phyloP scores from a whole-genome alignment of 2,888 invertebrate genomes.

The Chironomus tentans region DNA sequence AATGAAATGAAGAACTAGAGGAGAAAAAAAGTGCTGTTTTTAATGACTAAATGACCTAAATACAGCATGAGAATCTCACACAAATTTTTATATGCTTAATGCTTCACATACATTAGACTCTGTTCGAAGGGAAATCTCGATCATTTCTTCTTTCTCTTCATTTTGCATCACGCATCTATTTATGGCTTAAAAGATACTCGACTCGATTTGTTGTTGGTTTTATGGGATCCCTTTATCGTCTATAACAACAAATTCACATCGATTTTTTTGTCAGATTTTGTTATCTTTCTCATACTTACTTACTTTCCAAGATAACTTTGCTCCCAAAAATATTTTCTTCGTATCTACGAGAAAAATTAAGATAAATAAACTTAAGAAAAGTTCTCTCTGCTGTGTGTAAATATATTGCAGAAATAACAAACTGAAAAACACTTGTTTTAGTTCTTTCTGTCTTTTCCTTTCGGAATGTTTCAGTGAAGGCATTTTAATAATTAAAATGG shows the following conservation, averaged over 20 bases:
- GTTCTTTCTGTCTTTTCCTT: not conserved
- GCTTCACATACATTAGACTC: not conserved
- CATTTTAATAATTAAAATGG: no score
- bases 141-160: not conserved
- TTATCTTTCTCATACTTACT: not conserved
- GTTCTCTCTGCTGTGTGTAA: not conserved
- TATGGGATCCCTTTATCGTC: not conserved
- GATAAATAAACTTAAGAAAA: not conserved
- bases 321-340: not conserved
- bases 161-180: not conserved
- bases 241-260: not conserved
- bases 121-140: not conserved
- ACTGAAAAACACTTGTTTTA: not conserved
- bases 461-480: no score
- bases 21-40: slow-evolving; percentile 1
- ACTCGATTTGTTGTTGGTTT: not conserved
- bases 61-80: not conserved
- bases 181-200: not conserved
- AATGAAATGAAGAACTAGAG: not conserved
- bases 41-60: slow-evolving; percentile 4
- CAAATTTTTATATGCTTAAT: not conserved
- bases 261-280: not conserved
- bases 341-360: not conserved
- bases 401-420: no score
- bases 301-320: not conserved